Percentiles rank a stretch among this genome's conserved stretches.
These are phyloP conservation scores for Myanophis thanlyinensis DNA, from an alignment of 2,113 vertebrate genomes.

Conservation along the genomic window DNA sequence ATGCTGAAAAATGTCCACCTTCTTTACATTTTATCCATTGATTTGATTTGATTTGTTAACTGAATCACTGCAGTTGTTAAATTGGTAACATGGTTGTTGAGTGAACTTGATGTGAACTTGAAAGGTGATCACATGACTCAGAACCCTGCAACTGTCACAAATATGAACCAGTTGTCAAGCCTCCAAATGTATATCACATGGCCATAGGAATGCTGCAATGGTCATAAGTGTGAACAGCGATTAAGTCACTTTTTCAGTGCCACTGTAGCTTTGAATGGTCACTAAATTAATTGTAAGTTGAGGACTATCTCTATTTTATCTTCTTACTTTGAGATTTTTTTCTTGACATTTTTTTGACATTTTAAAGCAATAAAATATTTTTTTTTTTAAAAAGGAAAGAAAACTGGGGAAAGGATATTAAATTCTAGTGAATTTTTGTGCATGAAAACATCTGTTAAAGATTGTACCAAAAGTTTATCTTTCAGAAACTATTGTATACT, in stretches of 20 bases:
- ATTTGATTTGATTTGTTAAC: not conserved
- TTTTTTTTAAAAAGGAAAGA: conserved; percentile 29
- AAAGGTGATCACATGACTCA: not conserved
- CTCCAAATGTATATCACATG: not conserved
- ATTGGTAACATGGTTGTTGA: no score
- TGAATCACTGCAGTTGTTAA: not conserved
- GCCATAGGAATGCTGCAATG: not conserved
- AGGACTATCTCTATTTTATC: no score
- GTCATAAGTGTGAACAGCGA: not conserved
- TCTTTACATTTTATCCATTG: no score
- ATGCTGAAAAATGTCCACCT: no score
- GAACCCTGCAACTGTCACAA: not conserved
- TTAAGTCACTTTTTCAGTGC: not conserved
- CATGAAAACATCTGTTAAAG: conserved; percentile 61
- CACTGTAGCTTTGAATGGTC: not conserved
- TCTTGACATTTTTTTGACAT: not conserved
- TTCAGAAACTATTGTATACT: conserved; percentile 66
- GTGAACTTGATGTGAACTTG: no score
- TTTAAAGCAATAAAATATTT: not conserved
- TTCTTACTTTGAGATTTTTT: not conserved
- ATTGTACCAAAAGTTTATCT: conserved; percentile 67
- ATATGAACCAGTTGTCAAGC: not conserved
- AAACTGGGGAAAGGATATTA: conserved; percentile 34
- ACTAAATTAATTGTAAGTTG: not conserved
- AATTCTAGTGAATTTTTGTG: conserved; percentile 55